Conservation (phyloP, 2,797 vertebrate genomes). For the Glyptemys insculpta region DNA sequence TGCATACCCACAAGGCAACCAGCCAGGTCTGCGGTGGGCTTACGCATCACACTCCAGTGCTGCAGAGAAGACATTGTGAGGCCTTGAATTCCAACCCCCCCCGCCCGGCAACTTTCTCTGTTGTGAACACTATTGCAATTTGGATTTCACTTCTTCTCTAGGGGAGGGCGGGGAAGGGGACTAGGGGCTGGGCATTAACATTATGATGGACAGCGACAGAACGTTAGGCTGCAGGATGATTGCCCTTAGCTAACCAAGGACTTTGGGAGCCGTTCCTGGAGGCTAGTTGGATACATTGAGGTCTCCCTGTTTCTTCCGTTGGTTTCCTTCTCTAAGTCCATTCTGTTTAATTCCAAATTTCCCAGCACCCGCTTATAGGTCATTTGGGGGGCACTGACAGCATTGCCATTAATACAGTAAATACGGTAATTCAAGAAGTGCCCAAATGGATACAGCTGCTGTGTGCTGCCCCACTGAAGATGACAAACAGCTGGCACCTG, state of each 20-base stretch:
- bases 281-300: neutral
- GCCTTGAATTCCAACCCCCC: neutral
- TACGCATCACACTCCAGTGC: neutral
- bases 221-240: neutral
- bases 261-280: neutral
- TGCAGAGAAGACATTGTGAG: neutral
- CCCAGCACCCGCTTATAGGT: neutral
- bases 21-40: fast-evolving
- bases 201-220: neutral
- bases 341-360: neutral
- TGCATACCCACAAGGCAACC: neutral
- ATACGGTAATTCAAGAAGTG: neutral
- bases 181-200: neutral
- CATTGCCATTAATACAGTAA: neutral
- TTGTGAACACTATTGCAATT: neutral
- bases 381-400: neutral
- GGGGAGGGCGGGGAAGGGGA: neutral
- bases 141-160: neutral
- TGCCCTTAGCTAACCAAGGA: fast-evolving
- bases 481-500: neutral
- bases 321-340: neutral
- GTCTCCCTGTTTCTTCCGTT: neutral
- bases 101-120: no score
- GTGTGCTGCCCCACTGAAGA: fast-evolving
- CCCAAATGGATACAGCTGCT: neutral